Conservation (phyloP, 2,113 vertebrate species). For the Alexandromys fortis region DNA sequence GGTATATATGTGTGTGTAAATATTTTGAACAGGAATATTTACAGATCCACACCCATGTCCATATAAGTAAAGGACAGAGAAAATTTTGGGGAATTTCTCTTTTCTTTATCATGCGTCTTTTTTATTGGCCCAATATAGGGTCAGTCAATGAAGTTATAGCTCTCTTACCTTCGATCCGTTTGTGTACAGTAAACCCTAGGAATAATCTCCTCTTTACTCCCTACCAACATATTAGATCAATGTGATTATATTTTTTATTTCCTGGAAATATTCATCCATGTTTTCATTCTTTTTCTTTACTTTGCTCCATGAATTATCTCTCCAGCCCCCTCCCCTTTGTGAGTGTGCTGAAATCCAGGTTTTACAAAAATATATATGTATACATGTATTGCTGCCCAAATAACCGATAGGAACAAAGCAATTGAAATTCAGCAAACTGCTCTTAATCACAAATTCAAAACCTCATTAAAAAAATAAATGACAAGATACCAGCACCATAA, state of each 20-base stretch:
- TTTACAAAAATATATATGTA: background rate
- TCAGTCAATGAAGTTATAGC: background rate
- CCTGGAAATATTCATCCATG: background rate
- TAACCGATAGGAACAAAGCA: background rate
- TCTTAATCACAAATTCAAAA: background rate
- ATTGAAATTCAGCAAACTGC: background rate
- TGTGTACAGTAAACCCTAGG: background rate
- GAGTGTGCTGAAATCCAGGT: background rate
- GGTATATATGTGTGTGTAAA: background rate
- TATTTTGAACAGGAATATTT: background rate
- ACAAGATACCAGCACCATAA: background rate
- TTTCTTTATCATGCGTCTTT: background rate
- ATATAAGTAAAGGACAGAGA: background rate
- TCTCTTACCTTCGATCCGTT: background rate
- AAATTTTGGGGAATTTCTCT: background rate
- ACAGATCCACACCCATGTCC: background rate
- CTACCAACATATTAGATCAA: no score
- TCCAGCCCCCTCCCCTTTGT: background rate
- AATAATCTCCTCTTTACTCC: background rate
- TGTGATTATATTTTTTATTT: background rate
- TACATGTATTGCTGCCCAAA: background rate
- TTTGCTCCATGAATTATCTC: background rate
- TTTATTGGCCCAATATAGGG: background rate
- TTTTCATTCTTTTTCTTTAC: background rate
- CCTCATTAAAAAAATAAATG: conserved; percentile 28